These are phyloP conservation scores for Diploptera punctata DNA, from an alignment of 2,888 invertebrate species.

Conservation along the genomic window DNA sequence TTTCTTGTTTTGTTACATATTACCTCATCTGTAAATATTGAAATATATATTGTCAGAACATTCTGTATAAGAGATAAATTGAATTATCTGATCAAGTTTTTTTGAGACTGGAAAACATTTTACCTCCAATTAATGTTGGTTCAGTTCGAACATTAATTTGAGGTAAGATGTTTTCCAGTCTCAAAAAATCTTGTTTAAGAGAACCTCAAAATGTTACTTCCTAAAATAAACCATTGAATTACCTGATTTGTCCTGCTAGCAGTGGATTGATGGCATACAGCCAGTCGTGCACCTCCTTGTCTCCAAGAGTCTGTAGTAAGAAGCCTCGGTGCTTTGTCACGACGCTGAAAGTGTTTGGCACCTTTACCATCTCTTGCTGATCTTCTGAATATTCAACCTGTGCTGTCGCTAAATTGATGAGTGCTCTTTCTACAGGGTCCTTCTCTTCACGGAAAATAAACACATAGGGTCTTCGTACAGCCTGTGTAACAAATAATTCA, in stretches of 20 bases:
- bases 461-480: conserved; percentile 97
- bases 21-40: too few species aligned
- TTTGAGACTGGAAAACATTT: too few species aligned
- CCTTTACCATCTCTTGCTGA: conserved; percentile 93
- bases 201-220: too few species aligned
- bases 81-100: too few species aligned
- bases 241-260: conserved; percentile 95
- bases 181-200: too few species aligned
- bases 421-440: conserved; percentile 96
- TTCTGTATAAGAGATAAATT: too few species aligned
- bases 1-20: too few species aligned
- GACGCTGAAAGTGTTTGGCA: conserved; percentile 91
- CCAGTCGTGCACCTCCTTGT: conserved; percentile 99
- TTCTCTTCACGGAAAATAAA: conserved; percentile 98
- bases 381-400: conserved; percentile 99
- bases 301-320: conserved; percentile 93
- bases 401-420: conserved; percentile 97
- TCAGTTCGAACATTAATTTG: too few species aligned
- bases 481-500: too few species aligned
- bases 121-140: too few species aligned
- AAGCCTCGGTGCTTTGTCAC: conserved; percentile 98
- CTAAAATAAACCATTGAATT: conserved; percentile 45
- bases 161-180: too few species aligned
- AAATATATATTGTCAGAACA: too few species aligned
- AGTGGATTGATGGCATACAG: conserved; percentile 99